Evolutionary conservation across 2,888 invertebrate genomes (phyloP), one percentile per base, ranked within the genome.

Genomic region (Strigamia maritima): DNA sequence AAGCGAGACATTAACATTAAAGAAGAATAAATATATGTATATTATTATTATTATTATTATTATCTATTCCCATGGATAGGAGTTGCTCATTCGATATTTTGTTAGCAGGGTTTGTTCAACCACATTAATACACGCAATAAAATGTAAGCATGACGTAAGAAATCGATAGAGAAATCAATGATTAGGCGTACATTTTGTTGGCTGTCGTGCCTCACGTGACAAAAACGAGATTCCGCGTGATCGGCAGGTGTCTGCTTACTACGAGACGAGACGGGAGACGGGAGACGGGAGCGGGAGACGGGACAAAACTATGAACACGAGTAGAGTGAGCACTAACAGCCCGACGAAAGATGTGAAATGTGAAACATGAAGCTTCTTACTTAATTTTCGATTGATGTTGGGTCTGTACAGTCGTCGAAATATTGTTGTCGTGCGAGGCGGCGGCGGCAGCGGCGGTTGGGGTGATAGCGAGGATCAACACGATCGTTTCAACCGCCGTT

Each of bases 381-480:
- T 22, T n/a, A 7, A 1, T 24, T n/a, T n/a, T n/a, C 24, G 77
- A 49, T 38, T 77, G 24, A 79, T 79, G 79, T 79, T 79, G 38
- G 74, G 79, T 28, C 35, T 79, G 74, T 79, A 79, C 75, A 79
- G 74, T 31, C 79, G 79, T 8, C 79, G 79, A 8, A 79, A 28
- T 19, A 44, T 79, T 14, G 75, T 79, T 12, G 49, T 79, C 12
- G 75, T 79, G 10, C 70, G 74, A 24, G 35, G 35, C 26, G 75
- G 75, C 2, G 75, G 75, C 35, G 75, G 79, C 24, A 14, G 24
- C 49, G 24, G 28, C 44, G 90, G 92, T 1, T 94, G 93, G 8
- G 94, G 93, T 0, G 94, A 94, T 83, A 94, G 94, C 83, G 88
- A 93, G 82, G 94, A 93, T 85, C 93, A 92, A 83, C 83, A 83